These are phyloP conservation scores for Synchiropus splendidus DNA, from an alignment of 2,113 vertebrate species.

Conservation along the genomic window DNA sequence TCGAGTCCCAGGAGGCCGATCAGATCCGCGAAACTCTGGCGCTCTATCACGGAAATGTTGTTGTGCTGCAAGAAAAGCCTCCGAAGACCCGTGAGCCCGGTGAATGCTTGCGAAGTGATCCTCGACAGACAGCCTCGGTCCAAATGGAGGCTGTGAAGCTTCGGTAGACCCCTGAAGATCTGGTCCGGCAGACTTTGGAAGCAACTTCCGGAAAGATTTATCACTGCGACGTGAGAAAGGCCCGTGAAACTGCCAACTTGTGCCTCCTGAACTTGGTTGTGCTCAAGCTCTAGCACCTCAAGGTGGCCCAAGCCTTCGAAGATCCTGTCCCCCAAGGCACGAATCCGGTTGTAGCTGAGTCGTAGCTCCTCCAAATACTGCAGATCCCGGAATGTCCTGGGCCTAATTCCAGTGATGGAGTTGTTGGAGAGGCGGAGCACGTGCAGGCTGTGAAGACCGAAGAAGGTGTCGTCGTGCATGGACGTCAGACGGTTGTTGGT, in stretches of 20 bases:
- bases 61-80: constrained; percentile 84
- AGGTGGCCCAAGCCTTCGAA: constrained; percentile 85
- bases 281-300: constrained; percentile 80
- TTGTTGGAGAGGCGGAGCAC: constrained; percentile 89
- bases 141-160: constrained; percentile 89
- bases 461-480: constrained; percentile 83
- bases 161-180: constrained; percentile 76
- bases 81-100: constrained; percentile 75
- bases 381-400: constrained; percentile 83
- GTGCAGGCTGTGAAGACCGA: constrained; percentile 78
- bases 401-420: constrained; percentile 68
- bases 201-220: constrained; percentile 87
- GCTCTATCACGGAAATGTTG: constrained; percentile 70
- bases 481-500: constrained; percentile 79
- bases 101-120: constrained; percentile 70
- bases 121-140: constrained; percentile 79
- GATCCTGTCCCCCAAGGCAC: constrained; percentile 67
- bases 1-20: constrained; percentile 79
- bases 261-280: constrained; percentile 84
- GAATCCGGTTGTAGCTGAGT: constrained; percentile 80
- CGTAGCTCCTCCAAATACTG: constrained; percentile 87
- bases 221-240: constrained; percentile 78
- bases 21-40: constrained; percentile 75
- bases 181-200: constrained; percentile 73
- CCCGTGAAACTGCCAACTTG: constrained; percentile 73